Percentiles rank a stretch among this genome's conserved stretches.
Evolutionary conservation across 2,888 invertebrate genomes (phyloP).

Genomic region (Lacanobia oleracea): DNA sequence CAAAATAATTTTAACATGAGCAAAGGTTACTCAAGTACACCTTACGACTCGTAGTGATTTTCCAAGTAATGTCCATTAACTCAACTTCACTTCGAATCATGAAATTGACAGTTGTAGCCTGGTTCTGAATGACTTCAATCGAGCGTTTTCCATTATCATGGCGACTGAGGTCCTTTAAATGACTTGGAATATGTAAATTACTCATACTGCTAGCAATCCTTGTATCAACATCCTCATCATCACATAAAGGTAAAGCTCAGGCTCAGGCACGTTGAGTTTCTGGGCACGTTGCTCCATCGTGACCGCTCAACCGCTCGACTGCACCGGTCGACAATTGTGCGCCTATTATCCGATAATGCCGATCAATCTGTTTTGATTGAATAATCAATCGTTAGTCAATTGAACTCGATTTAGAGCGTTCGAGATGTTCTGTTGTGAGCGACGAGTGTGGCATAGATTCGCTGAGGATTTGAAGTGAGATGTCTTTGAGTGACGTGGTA

Average conservation of each 20-base stretch:
- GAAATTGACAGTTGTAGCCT: neutral
- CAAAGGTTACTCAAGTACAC: no score
- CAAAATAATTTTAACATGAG: no score
- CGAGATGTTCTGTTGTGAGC: constrained; percentile 53
- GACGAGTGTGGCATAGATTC: constrained; percentile 54
- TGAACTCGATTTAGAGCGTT: constrained; percentile 83
- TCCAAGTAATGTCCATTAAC: no score
- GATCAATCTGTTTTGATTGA: constrained; percentile 90
- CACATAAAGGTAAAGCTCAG: constrained; percentile 23
- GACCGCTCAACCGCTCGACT: constrained; percentile 58
- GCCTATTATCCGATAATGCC: constrained; percentile 88
- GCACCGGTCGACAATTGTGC: constrained; percentile 74
- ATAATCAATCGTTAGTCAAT: constrained; percentile 90
- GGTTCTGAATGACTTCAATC: neutral
- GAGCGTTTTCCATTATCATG: neutral
- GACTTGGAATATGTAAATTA: neutral
- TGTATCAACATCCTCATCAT: neutral
- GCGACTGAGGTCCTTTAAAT: neutral
- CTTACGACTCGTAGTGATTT: neutral
- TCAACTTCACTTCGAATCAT: neutral
- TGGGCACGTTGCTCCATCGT: constrained; percentile 65
- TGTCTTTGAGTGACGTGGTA: constrained; percentile 2
- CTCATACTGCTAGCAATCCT: neutral
- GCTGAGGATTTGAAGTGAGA: constrained; percentile 27
- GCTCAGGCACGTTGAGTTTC: constrained; percentile 39